Conservation (phyloP, 2,888 invertebrate genomes). For the Druceiella hillmani region DNA sequence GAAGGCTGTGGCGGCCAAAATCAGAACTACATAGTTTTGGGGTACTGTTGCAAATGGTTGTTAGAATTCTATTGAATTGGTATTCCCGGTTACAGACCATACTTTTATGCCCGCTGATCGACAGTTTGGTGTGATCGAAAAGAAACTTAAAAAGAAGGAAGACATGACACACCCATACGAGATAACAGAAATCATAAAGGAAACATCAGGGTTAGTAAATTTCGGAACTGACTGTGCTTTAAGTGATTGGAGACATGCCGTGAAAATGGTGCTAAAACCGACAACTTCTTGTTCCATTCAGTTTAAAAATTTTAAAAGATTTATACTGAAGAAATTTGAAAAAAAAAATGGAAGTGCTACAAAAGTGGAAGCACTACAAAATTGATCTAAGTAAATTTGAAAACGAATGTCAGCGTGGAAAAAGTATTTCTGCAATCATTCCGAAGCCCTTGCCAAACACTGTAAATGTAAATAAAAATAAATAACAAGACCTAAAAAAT, state of each 20-base stretch:
- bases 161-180: constrained; percentile 18
- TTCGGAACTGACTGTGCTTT: constrained; percentile 20
- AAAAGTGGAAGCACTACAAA: constrained; percentile 19
- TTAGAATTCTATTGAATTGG: constrained; percentile 19
- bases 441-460: constrained; percentile 11
- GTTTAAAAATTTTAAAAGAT: constrained; percentile 19
- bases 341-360: constrained; percentile 17
- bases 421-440: constrained; percentile 14
- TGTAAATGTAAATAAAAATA: constrained; percentile 19
- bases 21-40: constrained; percentile 23
- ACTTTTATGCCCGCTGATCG: constrained; percentile 20
- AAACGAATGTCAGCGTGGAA: constrained; percentile 14
- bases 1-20: constrained; percentile 26
- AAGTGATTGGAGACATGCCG: constrained; percentile 19
- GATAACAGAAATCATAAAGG: constrained; percentile 15
- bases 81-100: constrained; percentile 24
- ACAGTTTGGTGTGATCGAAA: constrained; percentile 21
- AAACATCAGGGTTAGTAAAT: constrained; percentile 16
- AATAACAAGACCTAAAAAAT: constrained; percentile 19
- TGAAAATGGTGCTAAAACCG: constrained; percentile 16
- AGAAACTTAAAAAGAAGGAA: constrained; percentile 17
- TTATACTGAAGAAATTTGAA: constrained; percentile 15
- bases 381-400: constrained; percentile 14
- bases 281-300: constrained; percentile 16
- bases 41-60: constrained; percentile 22